Evolutionary conservation across 1,140 invertebrate genomes (phyloP), one percentile per base, ranked within the genome.

Genomic region (Apocrypta bakeri): DNA sequence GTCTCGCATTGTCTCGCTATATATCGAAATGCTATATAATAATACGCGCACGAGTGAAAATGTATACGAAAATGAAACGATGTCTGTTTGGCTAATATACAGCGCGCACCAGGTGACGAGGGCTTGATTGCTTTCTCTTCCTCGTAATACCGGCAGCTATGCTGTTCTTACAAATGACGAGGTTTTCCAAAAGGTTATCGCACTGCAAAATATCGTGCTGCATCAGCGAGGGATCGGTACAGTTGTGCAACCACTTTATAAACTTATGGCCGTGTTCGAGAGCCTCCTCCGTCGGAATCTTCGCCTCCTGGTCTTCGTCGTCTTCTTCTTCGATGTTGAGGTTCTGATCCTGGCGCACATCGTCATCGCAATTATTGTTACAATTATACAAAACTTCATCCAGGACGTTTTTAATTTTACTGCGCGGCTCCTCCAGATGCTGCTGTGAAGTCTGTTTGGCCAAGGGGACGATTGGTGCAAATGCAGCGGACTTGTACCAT

Each of bases 251-350:
- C 95, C 95, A 96, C 84, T 94, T 93, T 64, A 96, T 92, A 89
- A 96, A 96, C 89, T 95, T 95, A 85, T 96, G 95, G 1, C 95
- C 96, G 89, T 95, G 95, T 81, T 94, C 93, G 48, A 96, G 92
- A 1, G 95, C 95, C 86, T 95, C 95, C 12, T 89, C 90, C 66
- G 88, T 9, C 33, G 33, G 3, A 37, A 9, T 9, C 33, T 37
- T 9, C 33, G 2, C 33, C 33, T 37, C 33, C 33, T 37, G 33
- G 25, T 12, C 40, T 24, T 33, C 80, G 12, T 69, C 72, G 1
- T 0, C 29, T 2, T 69, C 71, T 0, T 66, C 56, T 3, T 37
- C 42, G 0, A n/a, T 27, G 64, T 27, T 27, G 33, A 92, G 24
- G 95, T 90, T n/a, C 85, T 85, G 29, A 88, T 88, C 42, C 87